A percentile compares a stretch with the other conserved stretches of the same genome.
phyloP scores from a whole-genome alignment of 2,797 vertebrate genomes.

The Neoniphon sammara region DNA sequence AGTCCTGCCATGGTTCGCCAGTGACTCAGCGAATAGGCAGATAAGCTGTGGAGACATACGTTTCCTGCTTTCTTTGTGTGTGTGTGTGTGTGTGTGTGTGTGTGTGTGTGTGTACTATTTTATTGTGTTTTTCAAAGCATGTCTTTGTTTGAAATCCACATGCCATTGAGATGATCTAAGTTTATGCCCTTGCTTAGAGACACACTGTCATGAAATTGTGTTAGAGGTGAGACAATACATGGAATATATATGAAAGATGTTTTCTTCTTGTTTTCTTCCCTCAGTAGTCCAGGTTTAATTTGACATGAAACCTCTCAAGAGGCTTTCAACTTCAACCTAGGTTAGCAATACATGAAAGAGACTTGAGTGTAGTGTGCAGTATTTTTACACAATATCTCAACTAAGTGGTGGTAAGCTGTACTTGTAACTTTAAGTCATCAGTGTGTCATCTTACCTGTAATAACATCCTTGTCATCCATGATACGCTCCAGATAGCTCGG shows the following conservation, averaged over 20 bases:
- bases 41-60: constrained; percentile 36
- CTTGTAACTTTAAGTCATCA: not conserved
- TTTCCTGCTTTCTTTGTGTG: constrained; percentile 12
- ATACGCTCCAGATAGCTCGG: constrained; percentile 86
- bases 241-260: not conserved
- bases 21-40: constrained; percentile 32
- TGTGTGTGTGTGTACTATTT: not conserved
- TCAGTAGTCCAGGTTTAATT: constrained; percentile 1
- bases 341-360: not conserved
- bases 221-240: too few species aligned
- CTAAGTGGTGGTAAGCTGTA: not conserved
- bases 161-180: not conserved
- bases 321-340: too few species aligned
- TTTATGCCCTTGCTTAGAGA: not conserved
- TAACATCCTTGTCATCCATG: constrained; percentile 86
- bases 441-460: constrained; percentile 83
- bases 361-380: not conserved
- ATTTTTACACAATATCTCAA: too few species aligned
- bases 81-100: constrained; percentile 1
- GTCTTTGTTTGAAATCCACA: not conserved
- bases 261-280: not conserved
- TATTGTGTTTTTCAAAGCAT: not conserved
- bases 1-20: constrained; percentile 4
- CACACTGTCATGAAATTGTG: not conserved
- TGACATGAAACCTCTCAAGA: not conserved